Base-by-base conservation (phyloP, 2,888 invertebrate species). In the Saturnia japonica region DNA sequence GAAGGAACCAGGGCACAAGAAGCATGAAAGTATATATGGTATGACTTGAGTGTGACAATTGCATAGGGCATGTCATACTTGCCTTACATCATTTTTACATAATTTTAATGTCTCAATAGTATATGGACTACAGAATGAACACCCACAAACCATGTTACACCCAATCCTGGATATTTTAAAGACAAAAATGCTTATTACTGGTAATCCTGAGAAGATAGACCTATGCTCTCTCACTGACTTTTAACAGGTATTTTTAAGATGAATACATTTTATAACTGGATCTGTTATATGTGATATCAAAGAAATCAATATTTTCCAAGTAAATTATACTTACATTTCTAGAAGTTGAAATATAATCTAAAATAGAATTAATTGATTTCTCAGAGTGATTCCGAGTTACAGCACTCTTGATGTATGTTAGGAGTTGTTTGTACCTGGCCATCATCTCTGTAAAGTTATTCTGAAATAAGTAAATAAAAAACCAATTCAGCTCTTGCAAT, bases 381-480 rank as follows among this genome's bases (percentile, higher is more conserved):
- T 99, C 99, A 60, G 99, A 99, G 88, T 99, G 99, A 90, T 99
- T 99, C 85, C 99, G 95, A 9, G 99, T 99, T 54, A 99, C 99
- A 34, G 99, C 99, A 91, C 98, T 99, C 93, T 99, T 99, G 75
- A 99, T 99, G 88, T 99, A 99, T 0, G 98, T 99, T 71, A 99
- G 94, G 70, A 99, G 95, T 88, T 99, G 98, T 86, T 99, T 99
- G 90, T 99, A 99, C 76, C 98, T 95, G 7, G 95, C 94, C 98
- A 99, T 98, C 99, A 99, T 99, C 91, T 99, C 98, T 76, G 97
- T 96, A 89, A 97, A 99, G 89, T 99, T 98, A 71, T 95, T 95
- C 98, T 98, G 88, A 67, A 90, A 91, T 72, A 60, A 14, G 19
- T 51, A 51, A 51, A 16, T 0, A n/a, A 47, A 47, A 47, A 47